phyloP scores from a whole-genome alignment of 2,888 invertebrate species.

The Villa cingulata region DNA sequence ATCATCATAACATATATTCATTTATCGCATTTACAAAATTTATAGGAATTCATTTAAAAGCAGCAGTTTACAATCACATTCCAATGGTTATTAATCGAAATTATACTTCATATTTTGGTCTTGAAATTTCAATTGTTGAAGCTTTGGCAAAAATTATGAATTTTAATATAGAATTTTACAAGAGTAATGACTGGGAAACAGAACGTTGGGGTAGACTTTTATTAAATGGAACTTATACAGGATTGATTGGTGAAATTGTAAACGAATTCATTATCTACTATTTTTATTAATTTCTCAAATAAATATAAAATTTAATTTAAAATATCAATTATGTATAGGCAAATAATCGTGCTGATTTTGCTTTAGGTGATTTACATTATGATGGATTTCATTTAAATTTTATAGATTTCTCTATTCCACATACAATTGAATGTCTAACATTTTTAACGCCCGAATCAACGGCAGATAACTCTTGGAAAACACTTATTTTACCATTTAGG shows the following conservation, averaged over 20 bases:
- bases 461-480: constrained; percentile 72
- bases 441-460: constrained; percentile 71
- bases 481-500: constrained; percentile 67
- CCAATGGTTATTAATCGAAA: constrained; percentile 26
- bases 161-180: constrained; percentile 54
- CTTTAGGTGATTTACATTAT: constrained; percentile 64
- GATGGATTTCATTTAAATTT: constrained; percentile 51
- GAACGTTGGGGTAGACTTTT: constrained; percentile 56
- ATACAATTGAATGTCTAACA: constrained; percentile 70
- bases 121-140: constrained; percentile 34
- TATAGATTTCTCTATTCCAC: constrained; percentile 62
- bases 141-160: constrained; percentile 56
- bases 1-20: too few species aligned
- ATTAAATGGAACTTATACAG: constrained; percentile 52
- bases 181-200: constrained; percentile 43
- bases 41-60: constrained; percentile 23
- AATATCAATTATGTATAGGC: constrained; percentile 25
- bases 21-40: background rate
- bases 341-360: constrained; percentile 52
- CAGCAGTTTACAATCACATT: constrained; percentile 25
- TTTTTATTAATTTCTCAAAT: too few species aligned
- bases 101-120: constrained; percentile 19
- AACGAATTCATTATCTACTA: too few species aligned
- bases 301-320: too few species aligned
- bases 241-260: constrained; percentile 59